These are phyloP conservation scores for Polyploca ridens DNA, from an alignment of 2,888 invertebrate genomes.

Conservation along the genomic window DNA sequence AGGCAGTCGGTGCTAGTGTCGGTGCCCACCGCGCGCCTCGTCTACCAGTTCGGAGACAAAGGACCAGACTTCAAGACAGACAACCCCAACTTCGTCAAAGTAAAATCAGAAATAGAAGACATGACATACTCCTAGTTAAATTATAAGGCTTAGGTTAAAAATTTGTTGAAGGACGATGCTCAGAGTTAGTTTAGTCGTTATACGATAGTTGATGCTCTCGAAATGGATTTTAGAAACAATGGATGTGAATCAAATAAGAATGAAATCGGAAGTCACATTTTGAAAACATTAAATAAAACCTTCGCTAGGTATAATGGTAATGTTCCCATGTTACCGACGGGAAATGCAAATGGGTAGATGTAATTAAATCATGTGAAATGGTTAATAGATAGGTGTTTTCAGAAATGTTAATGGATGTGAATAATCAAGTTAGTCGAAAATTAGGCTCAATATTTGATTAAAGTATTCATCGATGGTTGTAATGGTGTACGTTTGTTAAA, in stretches of 20 bases:
- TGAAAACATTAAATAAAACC: background rate
- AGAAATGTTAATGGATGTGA: conserved; percentile 56
- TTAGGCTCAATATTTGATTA: conserved; percentile 62
- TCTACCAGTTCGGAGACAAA: conserved; percentile 92
- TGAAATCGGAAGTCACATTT: conserved; percentile 17
- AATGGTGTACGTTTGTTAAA: conserved; percentile 44
- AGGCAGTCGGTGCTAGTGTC: conserved; percentile 90
- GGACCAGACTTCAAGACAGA: conserved; percentile 91
- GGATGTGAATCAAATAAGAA: conserved; percentile 20
- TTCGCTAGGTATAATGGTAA: conserved; percentile 25
- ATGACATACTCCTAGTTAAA: conserved; percentile 66
- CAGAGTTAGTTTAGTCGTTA: conserved; percentile 30
- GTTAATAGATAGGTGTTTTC: conserved; percentile 56
- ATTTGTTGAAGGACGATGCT: conserved; percentile 35
- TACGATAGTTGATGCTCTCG: conserved; percentile 18
- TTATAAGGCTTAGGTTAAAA: conserved; percentile 35
- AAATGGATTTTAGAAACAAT: background rate
- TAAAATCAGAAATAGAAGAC: conserved; percentile 67
- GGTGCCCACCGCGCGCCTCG: conserved; percentile 90
- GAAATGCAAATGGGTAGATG: conserved; percentile 28
- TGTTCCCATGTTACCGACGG: background rate
- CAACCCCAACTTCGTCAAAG: conserved; percentile 82
- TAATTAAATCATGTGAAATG: conserved; percentile 28
- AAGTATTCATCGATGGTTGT: conserved; percentile 60
- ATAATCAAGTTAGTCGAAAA: conserved; percentile 28